Evolutionary conservation across 2,888 invertebrate species (phyloP), one percentile per base, ranked within the genome.

Genomic region (Drosophila birchii): DNA sequence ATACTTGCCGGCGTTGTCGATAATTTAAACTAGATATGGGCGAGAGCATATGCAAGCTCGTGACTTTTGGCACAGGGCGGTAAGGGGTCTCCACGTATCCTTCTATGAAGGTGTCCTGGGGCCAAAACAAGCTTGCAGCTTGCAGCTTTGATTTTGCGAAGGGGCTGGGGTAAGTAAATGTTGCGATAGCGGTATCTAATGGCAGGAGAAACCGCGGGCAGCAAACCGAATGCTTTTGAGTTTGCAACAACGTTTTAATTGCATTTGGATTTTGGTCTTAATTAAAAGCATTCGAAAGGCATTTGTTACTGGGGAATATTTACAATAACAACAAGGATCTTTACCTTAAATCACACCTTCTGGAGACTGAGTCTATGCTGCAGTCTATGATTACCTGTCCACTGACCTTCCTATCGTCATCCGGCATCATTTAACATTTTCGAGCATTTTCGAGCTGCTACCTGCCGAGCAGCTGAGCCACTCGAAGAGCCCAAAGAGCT

Each of bases 11-110:
- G 67, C 39, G 29, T 20, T 61, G 76, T 68, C 58, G 76, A 87
- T 85, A 87, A 89, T 85, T 85, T 76, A 80, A 85, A 67, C 80
- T 38, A 76, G 78, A 86, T 84, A 78, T 72, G 53, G 51, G 66
- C 26, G 53, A 61, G 41, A 61, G 41, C 45, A 43, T 38, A 74
- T 32, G 66, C 56, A 58, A 49, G 39, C 66, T 55, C 53, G 64
- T 79, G 89, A 88, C 86, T 75, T 78, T 86, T 78, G 70, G 43
- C 82, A 47, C 53, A n/a, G 26, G 26, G 45, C 18, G 18, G 11
- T 20, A 11, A 0, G 14, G 16, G 34, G 32, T 51, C 20, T n/a
- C n/a, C n/a, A 5, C 7, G 39, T 16, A 49, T 49, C 41, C 64
- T 14, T 14, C 34, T 23, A n/a, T 16, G 20, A 43, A 16, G 34